Evolutionary conservation across 2,113 vertebrate species (phyloP), one percentile per base, ranked within the genome.

Genomic region (Cryptotis parvus): DNA sequence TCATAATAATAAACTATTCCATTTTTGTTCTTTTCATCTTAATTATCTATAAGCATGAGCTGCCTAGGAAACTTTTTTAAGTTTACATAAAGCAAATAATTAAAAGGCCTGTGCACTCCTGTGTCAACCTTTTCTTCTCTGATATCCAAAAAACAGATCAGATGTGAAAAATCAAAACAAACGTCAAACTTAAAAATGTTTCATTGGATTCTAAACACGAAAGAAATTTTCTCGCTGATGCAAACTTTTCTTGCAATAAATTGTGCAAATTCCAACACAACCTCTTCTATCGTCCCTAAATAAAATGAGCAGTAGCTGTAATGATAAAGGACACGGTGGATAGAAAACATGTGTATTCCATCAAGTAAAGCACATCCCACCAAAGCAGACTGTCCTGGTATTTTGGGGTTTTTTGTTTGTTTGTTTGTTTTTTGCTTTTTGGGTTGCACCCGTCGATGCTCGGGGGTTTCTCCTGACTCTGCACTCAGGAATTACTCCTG

Each of bases 101-200:
- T 84, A 89, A 20, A 96, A 84, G 9, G 0, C 0, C 63, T 91
- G 87, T 81, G 41, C 39, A 35, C 49, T 76, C 80, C 26, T 68
- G 69, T 91, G 49, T 87, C 81, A 92, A 68, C 66, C 49, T 94
- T 92, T 81, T 90, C 41, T 91, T 70, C 86, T 70, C 33, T 75
- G 31, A 94, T 87, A 76, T 81, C 77, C 83, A 91, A 90, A 91
- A 91, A 91, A 77, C 83, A 89, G 90, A 72, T 29, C 79, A 92
- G 63, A 26, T 86, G 35, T 41, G 83, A 89, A 91, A 88, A 37
- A 94, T 78, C 55, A 91, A 95, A 96, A 87, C 88, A 96, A 93
- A n/a, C n/a, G 68, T 79, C 79, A 84, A 94, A 93, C 9, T 39
- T 37, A 78, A 94, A 94, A 86, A 83, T 68, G 15, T 78, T 89